Evolutionary conservation across 2,888 invertebrate genomes (phyloP).

Genomic region (Frankliniella fusca): DNA sequence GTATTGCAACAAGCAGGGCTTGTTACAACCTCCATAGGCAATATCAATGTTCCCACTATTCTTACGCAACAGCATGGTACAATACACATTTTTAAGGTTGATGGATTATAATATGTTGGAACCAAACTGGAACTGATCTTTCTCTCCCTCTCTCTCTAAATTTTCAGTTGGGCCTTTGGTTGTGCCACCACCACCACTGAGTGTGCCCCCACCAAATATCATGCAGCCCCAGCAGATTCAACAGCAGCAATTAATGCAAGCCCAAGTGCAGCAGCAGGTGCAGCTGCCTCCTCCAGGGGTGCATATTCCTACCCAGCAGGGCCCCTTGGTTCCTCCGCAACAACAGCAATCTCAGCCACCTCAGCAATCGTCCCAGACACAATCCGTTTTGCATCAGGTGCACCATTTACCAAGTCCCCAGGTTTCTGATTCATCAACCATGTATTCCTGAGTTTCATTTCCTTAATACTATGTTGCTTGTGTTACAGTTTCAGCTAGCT

Average conservation of each 20-base stretch:
- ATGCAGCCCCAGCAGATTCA: slow-evolving; percentile 33
- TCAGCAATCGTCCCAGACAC: background rate
- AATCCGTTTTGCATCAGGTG: background rate
- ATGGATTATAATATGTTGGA: background rate
- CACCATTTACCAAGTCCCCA: background rate
- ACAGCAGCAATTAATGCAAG: slow-evolving; percentile 36
- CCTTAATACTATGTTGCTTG: too few relatives aligned
- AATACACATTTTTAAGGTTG: background rate
- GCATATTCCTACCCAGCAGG: slow-evolving; percentile 47
- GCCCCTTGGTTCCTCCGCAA: slow-evolving; percentile 45
- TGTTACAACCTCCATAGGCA: background rate
- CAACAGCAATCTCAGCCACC: slow-evolving; percentile 40
- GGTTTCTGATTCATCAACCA: background rate
- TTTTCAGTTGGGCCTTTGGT: slow-evolving; percentile 44
- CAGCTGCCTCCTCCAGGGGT: slow-evolving; percentile 47
- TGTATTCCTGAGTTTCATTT: background rate
- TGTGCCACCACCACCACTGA: slow-evolving; percentile 46
- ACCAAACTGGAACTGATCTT: slow-evolving; percentile 29
- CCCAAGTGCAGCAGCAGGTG: slow-evolving; percentile 37
- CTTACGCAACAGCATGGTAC: slow-evolving; percentile 27
- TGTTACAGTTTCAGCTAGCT: background rate
- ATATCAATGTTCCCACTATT: slow-evolving; percentile 7
- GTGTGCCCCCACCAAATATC: slow-evolving; percentile 41
- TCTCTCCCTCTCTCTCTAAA: slow-evolving; percentile 29
- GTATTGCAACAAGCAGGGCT: slow-evolving; percentile 17